Conservation (phyloP, 2,888 invertebrate species). For the Chironomus tentans region DNA sequence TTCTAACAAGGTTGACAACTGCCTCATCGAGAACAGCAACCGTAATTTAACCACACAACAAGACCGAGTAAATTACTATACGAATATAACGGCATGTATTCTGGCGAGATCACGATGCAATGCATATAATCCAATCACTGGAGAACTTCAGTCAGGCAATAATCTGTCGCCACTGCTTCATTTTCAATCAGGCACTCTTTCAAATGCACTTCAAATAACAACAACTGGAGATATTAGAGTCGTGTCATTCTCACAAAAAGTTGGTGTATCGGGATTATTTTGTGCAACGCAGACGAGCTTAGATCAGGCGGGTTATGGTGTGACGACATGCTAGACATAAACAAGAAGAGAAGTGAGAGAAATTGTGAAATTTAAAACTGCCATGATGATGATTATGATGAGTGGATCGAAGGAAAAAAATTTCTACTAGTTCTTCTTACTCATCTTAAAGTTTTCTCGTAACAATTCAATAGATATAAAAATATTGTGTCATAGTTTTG, state of each 20-base stretch:
- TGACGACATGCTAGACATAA: conserved; percentile 30
- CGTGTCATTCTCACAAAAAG: conserved; percentile 46
- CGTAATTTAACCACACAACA: conserved; percentile 30
- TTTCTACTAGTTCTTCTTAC: too few species aligned
- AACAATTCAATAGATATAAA: neutral
- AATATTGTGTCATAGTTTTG: too few species aligned
- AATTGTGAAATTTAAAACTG: neutral
- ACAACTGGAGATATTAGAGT: conserved; percentile 48
- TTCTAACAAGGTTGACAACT: conserved; percentile 31
- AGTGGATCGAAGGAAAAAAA: too few species aligned
- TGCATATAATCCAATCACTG: conserved; percentile 55
- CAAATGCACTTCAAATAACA: conserved; percentile 50
- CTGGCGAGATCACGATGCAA: conserved; percentile 54
- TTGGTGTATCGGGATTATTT: conserved; percentile 47
- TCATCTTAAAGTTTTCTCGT: neutral
- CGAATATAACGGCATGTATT: conserved; percentile 57
- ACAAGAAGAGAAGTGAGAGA: neutral
- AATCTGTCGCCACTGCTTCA: neutral
- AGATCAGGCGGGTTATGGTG: conserved; percentile 41
- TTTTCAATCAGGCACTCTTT: conserved; percentile 30
- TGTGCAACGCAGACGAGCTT: conserved; percentile 47
- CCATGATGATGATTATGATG: neutral
- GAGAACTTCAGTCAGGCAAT: conserved; percentile 44
- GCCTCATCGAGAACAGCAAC: conserved; percentile 31
- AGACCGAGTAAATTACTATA: conserved; percentile 42